Conservation (phyloP, 2,797 vertebrate genomes). For the Helicolenus hilgendorfi region DNA sequence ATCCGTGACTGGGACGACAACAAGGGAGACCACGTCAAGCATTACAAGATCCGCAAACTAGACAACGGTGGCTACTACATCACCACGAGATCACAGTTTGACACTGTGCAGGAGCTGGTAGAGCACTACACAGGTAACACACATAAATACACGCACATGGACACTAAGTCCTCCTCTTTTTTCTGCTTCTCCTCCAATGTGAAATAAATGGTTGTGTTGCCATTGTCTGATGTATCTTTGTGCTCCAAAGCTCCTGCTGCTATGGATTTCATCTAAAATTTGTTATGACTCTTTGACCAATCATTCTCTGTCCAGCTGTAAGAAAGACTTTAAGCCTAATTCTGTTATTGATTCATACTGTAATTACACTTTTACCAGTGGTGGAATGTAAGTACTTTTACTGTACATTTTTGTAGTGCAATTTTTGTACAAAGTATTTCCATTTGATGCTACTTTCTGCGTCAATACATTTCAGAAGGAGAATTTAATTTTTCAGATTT, state of each 20-base stretch:
- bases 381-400: background rate
- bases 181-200: background rate
- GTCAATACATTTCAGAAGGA: too few relatives aligned
- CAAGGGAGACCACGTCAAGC: constrained; percentile 96
- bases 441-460: background rate
- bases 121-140: constrained; percentile 94
- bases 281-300: background rate
- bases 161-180: background rate
- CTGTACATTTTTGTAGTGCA: background rate
- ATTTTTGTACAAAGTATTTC: background rate
- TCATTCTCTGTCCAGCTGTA: background rate
- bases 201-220: background rate
- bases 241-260: background rate
- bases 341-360: background rate
- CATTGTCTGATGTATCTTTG: background rate
- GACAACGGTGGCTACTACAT: constrained; percentile 98
- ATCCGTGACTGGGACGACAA: constrained; percentile 96
- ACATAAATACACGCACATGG: background rate
- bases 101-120: constrained; percentile 94
- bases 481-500: background rate
- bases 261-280: background rate
- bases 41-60: constrained; percentile 98
- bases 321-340: background rate
- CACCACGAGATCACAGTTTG: constrained; percentile 96
- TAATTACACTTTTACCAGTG: background rate